Conservation (phyloP, 2,888 invertebrate species). For the Protonemura montana region DNA sequence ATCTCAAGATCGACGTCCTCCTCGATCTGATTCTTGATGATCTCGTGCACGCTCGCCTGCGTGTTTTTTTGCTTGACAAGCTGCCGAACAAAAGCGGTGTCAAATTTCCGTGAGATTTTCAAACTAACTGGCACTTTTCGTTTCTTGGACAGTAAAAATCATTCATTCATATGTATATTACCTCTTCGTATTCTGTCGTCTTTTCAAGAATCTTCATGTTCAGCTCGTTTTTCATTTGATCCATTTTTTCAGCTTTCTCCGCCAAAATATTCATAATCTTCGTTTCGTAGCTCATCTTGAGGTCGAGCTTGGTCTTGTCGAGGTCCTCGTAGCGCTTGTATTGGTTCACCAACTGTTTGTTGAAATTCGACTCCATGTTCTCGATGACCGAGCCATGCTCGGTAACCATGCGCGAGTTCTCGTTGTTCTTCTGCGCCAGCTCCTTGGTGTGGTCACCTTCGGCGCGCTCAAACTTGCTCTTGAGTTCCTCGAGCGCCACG, state of each 20-base stretch:
- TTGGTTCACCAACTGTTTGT: constrained; percentile 85
- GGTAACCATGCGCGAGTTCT: constrained; percentile 70
- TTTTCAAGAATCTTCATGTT: constrained; percentile 68
- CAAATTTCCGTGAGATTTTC: too few species aligned
- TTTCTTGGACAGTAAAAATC: too few species aligned
- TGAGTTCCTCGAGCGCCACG: constrained; percentile 81
- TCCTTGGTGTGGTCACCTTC: constrained; percentile 69
- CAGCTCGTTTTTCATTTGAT: constrained; percentile 54
- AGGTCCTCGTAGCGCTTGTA: constrained; percentile 85
- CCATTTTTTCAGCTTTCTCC: background rate
- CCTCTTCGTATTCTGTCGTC: constrained; percentile 43
- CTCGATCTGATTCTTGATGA: constrained; percentile 80
- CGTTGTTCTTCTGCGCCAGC: constrained; percentile 12
- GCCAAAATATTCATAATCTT: background rate
- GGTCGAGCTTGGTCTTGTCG: constrained; percentile 65
- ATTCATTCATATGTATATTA: background rate
- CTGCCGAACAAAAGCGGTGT: background rate
- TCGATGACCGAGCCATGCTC: constrained; percentile 73
- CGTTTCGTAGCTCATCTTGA: background rate
- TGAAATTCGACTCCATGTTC: constrained; percentile 74
- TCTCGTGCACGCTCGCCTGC: constrained; percentile 74
- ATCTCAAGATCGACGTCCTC: constrained; percentile 87
- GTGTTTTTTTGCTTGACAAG: constrained; percentile 63
- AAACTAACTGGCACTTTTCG: too few species aligned
- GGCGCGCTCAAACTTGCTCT: constrained; percentile 66